Percentiles rank a stretch among this genome's conserved stretches.
Conservation (phyloP, 1,140 invertebrate species). For the Chionoecetes opilio region DNA sequence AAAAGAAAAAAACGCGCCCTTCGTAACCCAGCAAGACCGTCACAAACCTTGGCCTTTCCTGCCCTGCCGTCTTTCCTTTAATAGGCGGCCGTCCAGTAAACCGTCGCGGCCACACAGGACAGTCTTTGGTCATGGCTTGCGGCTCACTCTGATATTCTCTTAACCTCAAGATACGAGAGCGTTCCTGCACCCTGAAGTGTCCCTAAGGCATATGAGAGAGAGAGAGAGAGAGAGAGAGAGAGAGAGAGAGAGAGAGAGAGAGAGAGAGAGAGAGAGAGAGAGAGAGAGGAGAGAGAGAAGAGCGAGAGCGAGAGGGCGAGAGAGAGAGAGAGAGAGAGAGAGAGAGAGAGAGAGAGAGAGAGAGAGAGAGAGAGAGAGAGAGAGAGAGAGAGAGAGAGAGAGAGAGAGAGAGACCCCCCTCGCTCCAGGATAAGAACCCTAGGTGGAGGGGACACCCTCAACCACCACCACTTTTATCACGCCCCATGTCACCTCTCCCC, state of each 20-base stretch:
- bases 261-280: constrained; percentile 14
- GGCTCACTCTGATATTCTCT: background rate
- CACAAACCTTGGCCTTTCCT: background rate
- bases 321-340: too few species aligned
- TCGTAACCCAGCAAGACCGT: too few species aligned
- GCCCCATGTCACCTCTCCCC: background rate
- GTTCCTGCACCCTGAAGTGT: background rate
- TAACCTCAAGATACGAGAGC: background rate
- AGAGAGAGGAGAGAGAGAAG: background rate
- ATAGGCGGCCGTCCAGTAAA: background rate
- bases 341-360: constrained; percentile 6
- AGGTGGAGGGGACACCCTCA: background rate
- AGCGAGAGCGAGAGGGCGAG: too few species aligned
- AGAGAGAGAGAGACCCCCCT: background rate
- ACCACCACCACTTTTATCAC: background rate
- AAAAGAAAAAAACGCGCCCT: too few species aligned
- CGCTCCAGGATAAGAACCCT: background rate
- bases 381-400: constrained; percentile 3
- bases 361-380: constrained; percentile 3
- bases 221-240: too few species aligned
- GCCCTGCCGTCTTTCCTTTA: background rate
- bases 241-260: background rate
- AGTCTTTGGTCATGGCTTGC: constrained; percentile 39
- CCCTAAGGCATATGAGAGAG: background rate
- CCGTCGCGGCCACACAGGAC: constrained; percentile 11